These are phyloP conservation scores for Apostichopus californicus DNA, from an alignment of 35 echinoderm and acorn worm species.

Conservation along the genomic window DNA sequence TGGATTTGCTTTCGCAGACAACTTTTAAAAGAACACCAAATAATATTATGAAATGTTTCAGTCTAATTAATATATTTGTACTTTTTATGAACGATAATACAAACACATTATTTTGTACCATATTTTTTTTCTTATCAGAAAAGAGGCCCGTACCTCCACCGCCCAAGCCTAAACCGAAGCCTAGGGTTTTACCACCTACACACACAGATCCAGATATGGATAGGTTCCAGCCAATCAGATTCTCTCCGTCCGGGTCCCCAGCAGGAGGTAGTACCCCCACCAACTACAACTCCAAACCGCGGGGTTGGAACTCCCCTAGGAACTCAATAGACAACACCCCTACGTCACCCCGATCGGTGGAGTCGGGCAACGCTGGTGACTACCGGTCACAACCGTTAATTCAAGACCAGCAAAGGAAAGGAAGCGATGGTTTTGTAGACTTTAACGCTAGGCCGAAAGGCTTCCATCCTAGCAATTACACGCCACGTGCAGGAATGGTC, in stretches of 20 bases:
- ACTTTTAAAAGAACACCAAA: too few species aligned
- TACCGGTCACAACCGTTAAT: slow-evolving; percentile 36
- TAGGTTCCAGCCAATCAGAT: slow-evolving; percentile 31
- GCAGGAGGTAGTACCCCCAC: neutral
- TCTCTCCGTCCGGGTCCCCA: slow-evolving; percentile 45
- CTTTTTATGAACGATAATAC: too few species aligned
- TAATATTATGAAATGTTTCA: too few species aligned
- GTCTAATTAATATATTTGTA: too few species aligned
- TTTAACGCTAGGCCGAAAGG: slow-evolving; percentile 53
- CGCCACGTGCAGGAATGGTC: slow-evolving; percentile 35
- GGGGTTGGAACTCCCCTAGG: slow-evolving; percentile 16
- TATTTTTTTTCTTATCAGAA: slow-evolving; percentile 2
- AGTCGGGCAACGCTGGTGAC: slow-evolving; percentile 29
- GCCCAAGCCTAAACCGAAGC: slow-evolving; percentile 23
- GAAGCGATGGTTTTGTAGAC: slow-evolving; percentile 24
- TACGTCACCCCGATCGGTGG: slow-evolving; percentile 41
- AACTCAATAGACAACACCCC: slow-evolving; percentile 39
- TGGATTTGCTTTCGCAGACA: neutral
- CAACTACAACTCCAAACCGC: slow-evolving; percentile 35
- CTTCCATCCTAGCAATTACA: slow-evolving; percentile 48
- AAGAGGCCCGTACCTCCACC: slow-evolving; percentile 46
- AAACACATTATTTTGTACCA: too few species aligned
- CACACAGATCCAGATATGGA: slow-evolving; percentile 17
- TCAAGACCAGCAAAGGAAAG: slow-evolving; percentile 29
- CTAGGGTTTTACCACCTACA: neutral